Base-by-base conservation (phyloP, 2,797 vertebrate genomes). In the Sardinella longiceps region DNA sequence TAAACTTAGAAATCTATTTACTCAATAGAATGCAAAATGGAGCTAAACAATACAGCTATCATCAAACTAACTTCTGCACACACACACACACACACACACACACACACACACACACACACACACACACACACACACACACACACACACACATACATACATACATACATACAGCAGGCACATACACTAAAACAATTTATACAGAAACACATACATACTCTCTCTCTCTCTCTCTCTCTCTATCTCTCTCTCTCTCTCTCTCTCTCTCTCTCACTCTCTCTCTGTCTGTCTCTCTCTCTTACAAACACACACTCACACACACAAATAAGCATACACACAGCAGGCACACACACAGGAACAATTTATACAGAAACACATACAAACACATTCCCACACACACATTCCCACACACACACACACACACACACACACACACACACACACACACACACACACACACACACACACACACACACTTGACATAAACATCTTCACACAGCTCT, bases 401-500 rank as follows among this genome's bases (percentile, higher is more conserved):
- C 51, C 5, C 9, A 15, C 25, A 33, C 28, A 70, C 28, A 70
- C 63, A 70, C 48, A 50, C 9, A 83, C 87, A 90, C 88, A 90
- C 56, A 80, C 43, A 3, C 80, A n/a, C 84, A 84, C 30, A 74
- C 20, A 81, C 83, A 85, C 89, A 88, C 88, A 89, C 83, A 80
- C 87, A 90, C 88, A 83, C 23, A 81, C 25, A 23, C 60, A 66
- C 60, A 66, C 6, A 66, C 60, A 66, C 60, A 28, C 60, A 3
- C 28, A 66, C 60, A 66, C 30, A 70, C 25, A 66, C 60, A 66
- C 60, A 66, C 25, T 11, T 50, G 7, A 50, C 48, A 15, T 50
- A 50, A 11, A 50, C 48, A 50, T 15, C 43, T 43, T 43, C 7
- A 43, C 43, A 43, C 43, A 43, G 43, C 43, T 43, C 43, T 43